A percentile compares a stretch with the other conserved stretches of the same genome.
phyloP scores from a whole-genome alignment of 2,797 vertebrate genomes.

The Triplophysa bombifrons region DNA sequence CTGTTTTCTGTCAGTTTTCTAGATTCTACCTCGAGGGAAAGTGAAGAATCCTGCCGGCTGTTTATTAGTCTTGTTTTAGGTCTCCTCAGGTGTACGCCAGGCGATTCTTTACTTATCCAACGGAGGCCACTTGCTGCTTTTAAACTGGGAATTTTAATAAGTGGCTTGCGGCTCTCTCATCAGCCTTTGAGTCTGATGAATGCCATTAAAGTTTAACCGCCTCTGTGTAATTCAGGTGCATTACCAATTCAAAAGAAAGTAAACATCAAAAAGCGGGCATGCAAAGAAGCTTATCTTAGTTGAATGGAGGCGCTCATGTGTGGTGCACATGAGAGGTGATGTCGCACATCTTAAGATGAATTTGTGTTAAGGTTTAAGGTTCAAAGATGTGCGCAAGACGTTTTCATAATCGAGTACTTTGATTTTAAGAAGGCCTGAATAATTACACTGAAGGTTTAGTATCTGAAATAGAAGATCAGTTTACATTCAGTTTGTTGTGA shows the following conservation, averaged over 20 bases:
- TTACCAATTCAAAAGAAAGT: slow-evolving; percentile 39
- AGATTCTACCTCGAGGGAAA: not conserved
- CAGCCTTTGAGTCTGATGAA: slow-evolving; percentile 28
- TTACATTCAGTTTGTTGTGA: not conserved
- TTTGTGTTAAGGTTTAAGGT: not conserved
- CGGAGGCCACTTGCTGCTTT: slow-evolving; percentile 21
- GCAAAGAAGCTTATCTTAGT: slow-evolving; percentile 30
- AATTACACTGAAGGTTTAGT: too few relatives aligned
- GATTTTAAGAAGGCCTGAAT: too few relatives aligned
- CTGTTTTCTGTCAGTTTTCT: slow-evolving; percentile 10
- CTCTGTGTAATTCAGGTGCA: slow-evolving; percentile 3
- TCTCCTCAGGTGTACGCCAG: slow-evolving; percentile 14
- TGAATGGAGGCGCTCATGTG: slow-evolving; percentile 24
- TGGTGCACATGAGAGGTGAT: slow-evolving; percentile 6
- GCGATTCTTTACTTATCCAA: slow-evolving; percentile 20
- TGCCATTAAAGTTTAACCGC: slow-evolving; percentile 13
- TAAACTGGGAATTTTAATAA: slow-evolving; percentile 48
- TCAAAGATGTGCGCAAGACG: not conserved
- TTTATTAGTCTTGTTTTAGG: slow-evolving; percentile 28
- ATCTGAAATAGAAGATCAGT: too few relatives aligned
- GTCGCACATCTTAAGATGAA: not conserved
- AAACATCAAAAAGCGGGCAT: slow-evolving; percentile 30
- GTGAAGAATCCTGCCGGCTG: slow-evolving; percentile 5
- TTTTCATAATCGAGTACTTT: not conserved
- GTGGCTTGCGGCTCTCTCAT: not conserved